Evolutionary conservation across 2,797 vertebrate genomes (phyloP), one percentile per base, ranked within the genome.

Genomic region (Falco berigora): DNA sequence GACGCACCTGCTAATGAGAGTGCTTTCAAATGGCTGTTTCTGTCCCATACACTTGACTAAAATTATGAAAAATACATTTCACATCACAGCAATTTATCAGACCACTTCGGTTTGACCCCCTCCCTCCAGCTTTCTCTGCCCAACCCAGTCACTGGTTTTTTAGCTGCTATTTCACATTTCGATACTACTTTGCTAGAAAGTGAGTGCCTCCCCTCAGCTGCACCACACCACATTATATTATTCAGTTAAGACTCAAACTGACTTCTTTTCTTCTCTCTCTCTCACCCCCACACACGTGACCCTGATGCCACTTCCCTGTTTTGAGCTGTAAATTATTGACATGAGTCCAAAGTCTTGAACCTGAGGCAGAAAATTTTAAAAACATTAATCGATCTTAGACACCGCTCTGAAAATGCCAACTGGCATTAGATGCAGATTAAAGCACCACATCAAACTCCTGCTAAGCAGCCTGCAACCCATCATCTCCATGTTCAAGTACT

Each of bases 271-370:
- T n/a, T 25, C 20, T 19, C 47, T 59, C 24, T 8, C 64, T 4
- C 74, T 8, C 49, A 8, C 53, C 69, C 7, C 32, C 0, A 17
- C 28, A 58, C 88, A 93, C 19, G 30, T 82, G 90, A 89, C 77
- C 56, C 61, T n/a, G 24, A 85, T 85, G 61, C 64, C 71, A 87
- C 73, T 94, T 97, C 84, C 84, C 64, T 71, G 38, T 89, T 94
- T 47, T 91, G 64, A 88, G 62, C 75, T 83, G 95, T 95, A 88
- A 97, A 97, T 96, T 92, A 97, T 96, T 96, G 90, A 96, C 90
- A 52, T 18, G 81, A 92, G 96, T 95, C 88, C 93, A 94, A 97
- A 97, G 96, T 96, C 91, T 95, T 86, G 74, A 96, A 91, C 34
- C 59, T 0, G 3, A 79, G 64, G 87, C 64, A 95, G 71, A 95